These are phyloP conservation scores for Lysandra bellargus DNA, from an alignment of 2,888 invertebrate species.

Conservation along the genomic window DNA sequence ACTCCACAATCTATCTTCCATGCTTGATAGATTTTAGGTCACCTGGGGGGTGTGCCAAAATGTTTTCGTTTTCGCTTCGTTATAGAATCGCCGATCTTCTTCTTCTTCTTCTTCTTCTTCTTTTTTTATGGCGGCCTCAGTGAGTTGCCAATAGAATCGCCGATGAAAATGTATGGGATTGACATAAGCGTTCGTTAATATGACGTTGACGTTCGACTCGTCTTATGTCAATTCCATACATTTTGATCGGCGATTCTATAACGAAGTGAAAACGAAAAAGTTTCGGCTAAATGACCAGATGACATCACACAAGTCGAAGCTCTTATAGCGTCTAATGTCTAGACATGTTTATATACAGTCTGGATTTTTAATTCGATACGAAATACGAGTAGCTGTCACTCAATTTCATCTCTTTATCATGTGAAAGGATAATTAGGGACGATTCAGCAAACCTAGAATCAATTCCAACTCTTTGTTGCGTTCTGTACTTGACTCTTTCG, in stretches of 20 bases:
- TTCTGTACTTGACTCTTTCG: neutral
- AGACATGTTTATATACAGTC: conserved; percentile 6
- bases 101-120: too few relatives aligned
- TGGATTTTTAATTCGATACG: neutral
- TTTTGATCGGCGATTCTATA: too few relatives aligned
- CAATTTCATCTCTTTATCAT: neutral
- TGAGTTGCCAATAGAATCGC: too few relatives aligned
- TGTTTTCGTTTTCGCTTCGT: too few relatives aligned
- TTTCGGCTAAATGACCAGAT: too few relatives aligned
- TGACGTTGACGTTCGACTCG: too few relatives aligned
- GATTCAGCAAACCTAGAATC: neutral
- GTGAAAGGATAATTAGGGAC: neutral
- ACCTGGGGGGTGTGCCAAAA: neutral
- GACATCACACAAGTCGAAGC: neutral
- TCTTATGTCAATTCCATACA: too few relatives aligned
- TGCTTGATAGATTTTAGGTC: conserved; percentile 2
- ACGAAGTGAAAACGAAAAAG: too few relatives aligned
- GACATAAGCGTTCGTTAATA: too few relatives aligned
- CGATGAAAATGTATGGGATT: too few relatives aligned
- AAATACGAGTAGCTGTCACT: neutral
- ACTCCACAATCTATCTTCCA: neutral
- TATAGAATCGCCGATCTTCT: too few relatives aligned
- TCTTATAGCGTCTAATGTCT: neutral
- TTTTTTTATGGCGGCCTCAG: too few relatives aligned
- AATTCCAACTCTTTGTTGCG: neutral